Base-by-base conservation (phyloP, 2,888 invertebrate species). In the Hypomecis atomaria region DNA sequence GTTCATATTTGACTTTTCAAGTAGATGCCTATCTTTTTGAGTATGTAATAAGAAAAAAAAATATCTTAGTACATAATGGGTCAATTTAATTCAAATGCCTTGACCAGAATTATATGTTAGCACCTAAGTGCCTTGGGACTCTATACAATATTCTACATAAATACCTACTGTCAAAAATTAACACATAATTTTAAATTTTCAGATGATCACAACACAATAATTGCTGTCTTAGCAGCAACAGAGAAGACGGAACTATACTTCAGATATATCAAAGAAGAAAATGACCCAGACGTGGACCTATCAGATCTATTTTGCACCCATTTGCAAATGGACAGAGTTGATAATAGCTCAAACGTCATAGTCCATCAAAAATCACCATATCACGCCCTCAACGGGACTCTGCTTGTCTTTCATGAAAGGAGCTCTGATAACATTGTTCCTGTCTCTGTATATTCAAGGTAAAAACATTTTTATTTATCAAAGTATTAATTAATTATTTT, bases 381-480 rank as follows among this genome's bases (percentile, higher is more conserved):
- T 64, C 88, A 91, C 61, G 64, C 72, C 0, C 73, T 92, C 0
- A 78, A 89, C 78, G 89, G 92, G 0, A 62, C 85, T 1, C 82
- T 88, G 83, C 48, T 90, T 1, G 58, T 84, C 7, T 74, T 83
- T 53, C 60, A 78, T 43, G 71, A 75, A 37, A 45, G 54, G 0
- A 42, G 23, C 0, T 65, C 65, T 34, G 55, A 67, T 10, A 59
- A 56, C 2, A 37, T 57, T 33, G 53, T 72, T 38, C 63, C 65
- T 10, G 45, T 87, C 40, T 66, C 81, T 50, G 78, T 88, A 6
- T 79, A 85, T 64, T 79, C 86, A 69, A 87, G 90, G 92, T 91
- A 78, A 68, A 43, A 37, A 44, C 11, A 44, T 38, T 38, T 38
- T 38, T 38, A 23, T 23, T 23, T 23, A 23, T 23, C 23, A 23